Conservation (phyloP, 2,113 vertebrate genomes). For the Rhineura floridana region DNA sequence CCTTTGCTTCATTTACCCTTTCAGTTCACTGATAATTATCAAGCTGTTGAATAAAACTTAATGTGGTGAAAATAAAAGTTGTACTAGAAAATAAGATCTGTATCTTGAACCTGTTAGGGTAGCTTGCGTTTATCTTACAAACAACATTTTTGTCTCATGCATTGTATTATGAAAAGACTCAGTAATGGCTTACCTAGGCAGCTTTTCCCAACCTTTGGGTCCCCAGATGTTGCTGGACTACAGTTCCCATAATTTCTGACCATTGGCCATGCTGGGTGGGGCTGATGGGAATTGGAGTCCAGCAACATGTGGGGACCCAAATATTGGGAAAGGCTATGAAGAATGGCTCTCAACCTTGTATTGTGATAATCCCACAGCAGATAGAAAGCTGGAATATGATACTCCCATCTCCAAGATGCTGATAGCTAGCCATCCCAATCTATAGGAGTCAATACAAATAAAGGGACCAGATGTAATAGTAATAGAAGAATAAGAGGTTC, state of each 20-base stretch:
- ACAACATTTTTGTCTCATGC: neutral
- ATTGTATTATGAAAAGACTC: constrained; percentile 1
- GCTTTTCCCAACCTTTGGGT: too few species aligned
- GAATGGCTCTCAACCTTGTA: neutral
- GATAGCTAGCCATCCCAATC: neutral
- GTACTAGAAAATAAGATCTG: neutral
- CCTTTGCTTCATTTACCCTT: neutral
- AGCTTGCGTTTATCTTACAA: neutral
- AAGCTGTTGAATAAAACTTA: neutral
- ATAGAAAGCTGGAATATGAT: neutral
- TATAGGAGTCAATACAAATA: neutral
- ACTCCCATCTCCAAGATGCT: neutral
- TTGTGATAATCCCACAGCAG: neutral
- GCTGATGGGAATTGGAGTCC: too few species aligned
- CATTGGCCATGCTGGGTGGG: too few species aligned
- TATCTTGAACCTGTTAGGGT: neutral
- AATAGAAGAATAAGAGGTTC: neutral
- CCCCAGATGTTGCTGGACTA: too few species aligned
- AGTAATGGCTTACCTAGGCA: neutral
- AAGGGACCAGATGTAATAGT: neutral
- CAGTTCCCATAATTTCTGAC: too few species aligned
- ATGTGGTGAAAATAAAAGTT: constrained; percentile 1
- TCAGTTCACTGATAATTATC: neutral
- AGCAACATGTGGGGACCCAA: too few species aligned
- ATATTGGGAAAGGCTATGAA: too few species aligned